phyloP scores from a whole-genome alignment of 2,888 invertebrate species.

The Coelinius sp. region DNA sequence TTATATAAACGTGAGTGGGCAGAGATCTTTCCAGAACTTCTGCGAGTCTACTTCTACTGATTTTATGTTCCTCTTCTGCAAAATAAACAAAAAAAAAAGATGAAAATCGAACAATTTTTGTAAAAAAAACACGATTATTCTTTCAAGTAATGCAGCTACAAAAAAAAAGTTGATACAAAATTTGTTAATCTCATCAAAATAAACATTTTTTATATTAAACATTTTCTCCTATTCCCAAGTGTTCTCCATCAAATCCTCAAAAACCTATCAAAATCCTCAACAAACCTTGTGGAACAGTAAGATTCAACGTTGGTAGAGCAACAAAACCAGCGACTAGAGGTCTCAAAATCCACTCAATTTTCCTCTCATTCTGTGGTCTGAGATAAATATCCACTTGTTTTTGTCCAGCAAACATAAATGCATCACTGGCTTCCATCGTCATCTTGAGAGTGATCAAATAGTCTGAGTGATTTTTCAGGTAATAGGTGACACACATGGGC shows the following conservation, averaged over 20 bases:
- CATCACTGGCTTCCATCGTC: conserved; percentile 86
- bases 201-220: conserved; percentile 44
- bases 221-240: not conserved
- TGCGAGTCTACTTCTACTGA: conserved; percentile 72
- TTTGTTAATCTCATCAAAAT: conserved; percentile 42
- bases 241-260: not conserved
- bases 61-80: conserved; percentile 66
- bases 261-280: not conserved
- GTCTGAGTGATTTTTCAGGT: conserved; percentile 80
- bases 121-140: not conserved
- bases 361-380: conserved; percentile 76
- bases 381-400: conserved; percentile 78
- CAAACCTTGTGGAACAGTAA: conserved; percentile 69
- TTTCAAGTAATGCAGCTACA: not conserved
- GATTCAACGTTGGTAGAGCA: conserved; percentile 73
- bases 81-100: conserved; percentile 55
- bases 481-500: conserved; percentile 80
- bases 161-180: not conserved
- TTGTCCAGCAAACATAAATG: conserved; percentile 96
- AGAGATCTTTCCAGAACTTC: conserved; percentile 75
- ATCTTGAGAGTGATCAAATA: conserved; percentile 81
- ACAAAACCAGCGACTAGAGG: conserved; percentile 78
- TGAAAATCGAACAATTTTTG: too few relatives aligned
- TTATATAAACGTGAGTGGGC: conserved; percentile 78
- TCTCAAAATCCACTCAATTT: conserved; percentile 83